Conservation (phyloP, 1,140 invertebrate genomes). For the Drosophila mayri region DNA sequence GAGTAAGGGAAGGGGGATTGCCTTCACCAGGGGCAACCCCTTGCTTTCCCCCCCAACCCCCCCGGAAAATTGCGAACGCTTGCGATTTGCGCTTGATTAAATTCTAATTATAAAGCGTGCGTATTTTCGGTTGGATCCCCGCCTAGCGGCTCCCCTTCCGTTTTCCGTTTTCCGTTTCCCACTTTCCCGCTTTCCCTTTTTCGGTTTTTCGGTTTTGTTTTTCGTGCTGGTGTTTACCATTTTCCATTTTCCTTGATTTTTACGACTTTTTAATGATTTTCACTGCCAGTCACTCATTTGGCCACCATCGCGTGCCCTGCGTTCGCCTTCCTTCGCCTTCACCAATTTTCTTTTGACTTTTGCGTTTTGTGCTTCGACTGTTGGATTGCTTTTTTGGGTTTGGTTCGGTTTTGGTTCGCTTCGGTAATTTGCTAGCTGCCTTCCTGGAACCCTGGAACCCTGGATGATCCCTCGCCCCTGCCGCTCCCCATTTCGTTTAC, state of each 20-base stretch:
- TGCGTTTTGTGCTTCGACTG: slow-evolving; percentile 56
- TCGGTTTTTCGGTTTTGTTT: slow-evolving; percentile 29
- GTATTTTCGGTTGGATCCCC: slow-evolving; percentile 57
- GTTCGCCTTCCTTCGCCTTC: slow-evolving; percentile 29
- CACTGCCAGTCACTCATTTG: slow-evolving; percentile 82
- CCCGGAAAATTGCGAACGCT: slow-evolving; percentile 63
- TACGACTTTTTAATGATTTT: slow-evolving; percentile 84
- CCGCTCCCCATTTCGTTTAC: slow-evolving; percentile 71
- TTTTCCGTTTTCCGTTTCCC: slow-evolving; percentile 18
- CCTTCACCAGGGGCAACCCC: slow-evolving; percentile 32
- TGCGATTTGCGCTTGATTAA: slow-evolving; percentile 83
- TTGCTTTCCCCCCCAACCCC: slow-evolving; percentile 18
- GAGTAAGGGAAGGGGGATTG: neutral
- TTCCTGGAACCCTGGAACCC: neutral
- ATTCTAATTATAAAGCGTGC: slow-evolving; percentile 84
- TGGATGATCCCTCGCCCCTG: neutral
- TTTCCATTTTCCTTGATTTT: slow-evolving; percentile 77
- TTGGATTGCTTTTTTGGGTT: slow-evolving; percentile 46
- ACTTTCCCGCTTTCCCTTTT: slow-evolving; percentile 23
- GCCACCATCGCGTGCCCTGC: slow-evolving; percentile 70
- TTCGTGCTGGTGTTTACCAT: slow-evolving; percentile 70
- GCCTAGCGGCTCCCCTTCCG: neutral
- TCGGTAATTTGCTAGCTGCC: slow-evolving; percentile 58
- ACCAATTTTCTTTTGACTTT: slow-evolving; percentile 74
- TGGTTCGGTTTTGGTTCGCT: slow-evolving; percentile 30